Evolutionary conservation across 2,797 vertebrate genomes (phyloP).

Genomic region (Falco rusticolus): DNA sequence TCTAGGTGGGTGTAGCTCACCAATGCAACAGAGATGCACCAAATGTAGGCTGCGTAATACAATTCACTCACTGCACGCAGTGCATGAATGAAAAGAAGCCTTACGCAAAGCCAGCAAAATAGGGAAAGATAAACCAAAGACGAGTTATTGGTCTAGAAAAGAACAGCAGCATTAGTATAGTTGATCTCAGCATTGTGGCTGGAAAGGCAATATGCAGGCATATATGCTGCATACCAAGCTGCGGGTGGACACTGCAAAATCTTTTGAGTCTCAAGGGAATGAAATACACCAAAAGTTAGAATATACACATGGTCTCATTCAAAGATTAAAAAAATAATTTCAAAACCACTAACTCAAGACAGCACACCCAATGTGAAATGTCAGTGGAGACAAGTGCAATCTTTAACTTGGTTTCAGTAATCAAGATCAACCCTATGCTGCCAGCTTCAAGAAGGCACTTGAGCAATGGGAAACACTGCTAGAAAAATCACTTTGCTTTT

Average conservation of each 20-base stretch:
- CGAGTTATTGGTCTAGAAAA: not conserved
- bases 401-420: not conserved
- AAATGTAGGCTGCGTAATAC: not conserved
- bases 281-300: not conserved
- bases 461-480: not conserved
- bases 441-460: not conserved
- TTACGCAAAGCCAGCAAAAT: not conserved
- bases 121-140: not conserved
- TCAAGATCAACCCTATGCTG: not conserved
- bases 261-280: not conserved
- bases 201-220: not conserved
- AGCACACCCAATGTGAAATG: not conserved
- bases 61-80: not conserved
- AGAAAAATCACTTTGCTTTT: slow-evolving; percentile 31
- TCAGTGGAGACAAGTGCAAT: not conserved
- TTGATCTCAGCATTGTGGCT: not conserved
- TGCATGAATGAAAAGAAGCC: not conserved
- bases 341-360: not conserved
- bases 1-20: not conserved
- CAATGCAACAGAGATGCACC: not conserved
- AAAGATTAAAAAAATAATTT: not conserved
- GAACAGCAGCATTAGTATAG: not conserved
- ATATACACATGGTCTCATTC: not conserved
- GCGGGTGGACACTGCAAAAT: not conserved
- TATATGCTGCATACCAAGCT: not conserved